A percentile compares a stretch with the other conserved stretches of the same genome.
phyloP scores from a whole-genome alignment of 2,113 vertebrate genomes.

The Plectropomus leopardus region DNA sequence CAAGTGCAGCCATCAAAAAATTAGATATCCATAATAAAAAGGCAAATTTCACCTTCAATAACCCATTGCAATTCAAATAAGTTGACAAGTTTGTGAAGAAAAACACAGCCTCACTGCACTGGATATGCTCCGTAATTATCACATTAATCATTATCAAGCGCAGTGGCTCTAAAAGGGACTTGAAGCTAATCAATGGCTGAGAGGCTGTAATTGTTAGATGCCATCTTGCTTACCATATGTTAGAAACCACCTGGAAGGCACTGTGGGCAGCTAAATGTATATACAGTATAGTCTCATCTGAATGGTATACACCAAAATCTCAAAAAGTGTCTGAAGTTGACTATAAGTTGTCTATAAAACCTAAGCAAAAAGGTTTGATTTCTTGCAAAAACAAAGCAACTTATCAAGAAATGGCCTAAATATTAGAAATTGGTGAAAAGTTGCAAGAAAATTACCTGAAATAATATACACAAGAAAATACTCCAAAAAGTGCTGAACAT shows the following conservation, averaged over 20 bases:
- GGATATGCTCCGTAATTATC: constrained; percentile 29
- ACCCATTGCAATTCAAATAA: constrained; percentile 33
- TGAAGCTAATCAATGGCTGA: constrained; percentile 43
- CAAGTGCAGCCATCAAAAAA: constrained; percentile 50
- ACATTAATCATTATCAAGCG: constrained; percentile 48
- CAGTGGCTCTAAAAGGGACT: constrained; percentile 24
- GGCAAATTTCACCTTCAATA: constrained; percentile 45
- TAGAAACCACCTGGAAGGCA: constrained; percentile 57
- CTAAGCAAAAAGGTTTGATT: too few species aligned
- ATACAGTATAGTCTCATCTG: neutral
- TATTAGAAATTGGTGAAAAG: too few species aligned
- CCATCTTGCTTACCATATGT: constrained; percentile 63
- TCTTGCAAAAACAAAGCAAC: too few species aligned
- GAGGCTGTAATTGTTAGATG: constrained; percentile 30
- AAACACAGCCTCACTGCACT: neutral
- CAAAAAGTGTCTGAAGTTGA: neutral
- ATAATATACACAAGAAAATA: too few species aligned
- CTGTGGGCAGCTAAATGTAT: constrained; percentile 20
- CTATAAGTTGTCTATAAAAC: too few species aligned
- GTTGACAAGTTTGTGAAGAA: constrained; percentile 3
- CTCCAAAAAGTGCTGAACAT: too few species aligned
- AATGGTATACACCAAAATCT: neutral
- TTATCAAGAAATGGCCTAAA: too few species aligned
- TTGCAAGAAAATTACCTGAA: too few species aligned
- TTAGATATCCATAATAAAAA: constrained; percentile 42